Conservation (phyloP, 2,797 vertebrate genomes). For the Adrianichthys oophorus region DNA sequence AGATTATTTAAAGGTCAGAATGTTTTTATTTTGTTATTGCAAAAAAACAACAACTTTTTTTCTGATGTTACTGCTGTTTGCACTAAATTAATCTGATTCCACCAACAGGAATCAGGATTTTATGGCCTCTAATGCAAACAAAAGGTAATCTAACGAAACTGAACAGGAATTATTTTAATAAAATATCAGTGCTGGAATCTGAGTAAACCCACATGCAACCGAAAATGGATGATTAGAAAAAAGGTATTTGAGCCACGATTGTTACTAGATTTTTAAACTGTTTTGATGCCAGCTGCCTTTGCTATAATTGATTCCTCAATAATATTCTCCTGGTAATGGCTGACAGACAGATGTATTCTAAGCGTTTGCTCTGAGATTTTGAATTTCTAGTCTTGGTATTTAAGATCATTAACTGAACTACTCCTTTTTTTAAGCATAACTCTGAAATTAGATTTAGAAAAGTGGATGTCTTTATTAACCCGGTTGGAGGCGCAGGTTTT, state of each 20-base stretch:
- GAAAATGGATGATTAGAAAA: no score
- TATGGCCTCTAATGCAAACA: no score
- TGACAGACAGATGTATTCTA: conserved; percentile 60
- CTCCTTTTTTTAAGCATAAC: conserved; percentile 23
- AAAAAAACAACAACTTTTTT: no score
- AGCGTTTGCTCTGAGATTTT: conserved; percentile 48
- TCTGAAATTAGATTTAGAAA: conserved; percentile 29
- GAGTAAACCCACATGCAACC: no score
- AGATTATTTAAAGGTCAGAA: no score
- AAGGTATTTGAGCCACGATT: conserved; percentile 66
- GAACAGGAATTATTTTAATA: no score
- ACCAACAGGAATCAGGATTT: no score
- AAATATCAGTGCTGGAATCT: no score
- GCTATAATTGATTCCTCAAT: conserved; percentile 81
- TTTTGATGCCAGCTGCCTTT: conserved; percentile 83
- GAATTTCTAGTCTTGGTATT: conserved; percentile 34
- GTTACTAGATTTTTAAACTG: conserved; percentile 80
- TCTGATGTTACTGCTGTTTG: no score
- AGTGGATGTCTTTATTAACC: conserved; percentile 55
- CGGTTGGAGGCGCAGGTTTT: conserved; percentile 48
- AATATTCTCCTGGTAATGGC: conserved; percentile 74
- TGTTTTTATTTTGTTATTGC: no score
- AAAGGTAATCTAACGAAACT: no score
- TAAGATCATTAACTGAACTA: conserved; percentile 18
- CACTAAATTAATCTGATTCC: no score